Percentiles rank a stretch among this genome's conserved stretches.
phyloP scores from a whole-genome alignment of 2,888 invertebrate species.

The Tipula lateralis region DNA sequence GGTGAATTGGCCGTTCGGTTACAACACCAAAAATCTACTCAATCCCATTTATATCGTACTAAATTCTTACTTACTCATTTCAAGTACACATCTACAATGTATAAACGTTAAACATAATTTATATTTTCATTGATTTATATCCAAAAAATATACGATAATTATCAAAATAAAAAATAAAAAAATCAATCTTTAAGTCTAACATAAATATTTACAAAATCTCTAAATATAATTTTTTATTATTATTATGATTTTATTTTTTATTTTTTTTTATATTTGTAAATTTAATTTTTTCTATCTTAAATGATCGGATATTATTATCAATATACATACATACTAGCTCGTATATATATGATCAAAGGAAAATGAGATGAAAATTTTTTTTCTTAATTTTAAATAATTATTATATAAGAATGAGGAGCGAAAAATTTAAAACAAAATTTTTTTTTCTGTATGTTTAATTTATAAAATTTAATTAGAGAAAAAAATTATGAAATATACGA shows the following conservation, averaged over 20 bases:
- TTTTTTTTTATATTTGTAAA: neutral
- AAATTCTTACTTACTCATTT: too few relatives aligned
- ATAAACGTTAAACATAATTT: neutral
- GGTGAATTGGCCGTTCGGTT: too few relatives aligned
- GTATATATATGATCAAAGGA: neutral
- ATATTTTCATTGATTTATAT: conserved; percentile 19
- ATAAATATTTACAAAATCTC: conserved; percentile 19
- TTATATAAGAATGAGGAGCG: conserved; percentile 19
- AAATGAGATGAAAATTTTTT: neutral
- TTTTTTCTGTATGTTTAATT: neutral
- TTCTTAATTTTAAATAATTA: conserved; percentile 14
- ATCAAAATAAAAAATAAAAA: conserved; percentile 24
- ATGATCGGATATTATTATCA: conserved; percentile 19
- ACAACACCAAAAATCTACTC: too few relatives aligned
- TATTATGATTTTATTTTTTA: neutral
- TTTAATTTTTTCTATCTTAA: neutral
- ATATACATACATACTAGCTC: too few relatives aligned
- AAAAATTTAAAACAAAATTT: neutral
- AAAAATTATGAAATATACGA: conserved; percentile 11
- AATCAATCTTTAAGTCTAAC: conserved; percentile 24
- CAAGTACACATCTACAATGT: too few relatives aligned
- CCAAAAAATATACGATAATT: conserved; percentile 13
- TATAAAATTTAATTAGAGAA: neutral
- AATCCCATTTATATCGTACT: too few relatives aligned
- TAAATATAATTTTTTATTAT: conserved; percentile 24